phyloP scores from a whole-genome alignment of 2,113 vertebrate species.

The Vidua chalybeata region DNA sequence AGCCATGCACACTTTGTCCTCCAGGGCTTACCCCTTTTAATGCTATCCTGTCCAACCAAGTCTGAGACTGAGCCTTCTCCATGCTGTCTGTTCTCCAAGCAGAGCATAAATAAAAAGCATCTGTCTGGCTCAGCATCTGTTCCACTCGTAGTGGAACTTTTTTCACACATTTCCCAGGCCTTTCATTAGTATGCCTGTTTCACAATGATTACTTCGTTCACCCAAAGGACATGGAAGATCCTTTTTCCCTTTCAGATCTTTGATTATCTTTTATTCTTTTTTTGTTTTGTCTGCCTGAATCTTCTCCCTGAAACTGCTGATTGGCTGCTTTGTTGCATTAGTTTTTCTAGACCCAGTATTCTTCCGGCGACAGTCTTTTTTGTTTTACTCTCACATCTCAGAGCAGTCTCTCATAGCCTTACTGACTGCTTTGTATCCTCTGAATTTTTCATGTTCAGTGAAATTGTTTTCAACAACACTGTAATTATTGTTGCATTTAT shows the following conservation, averaged over 20 bases:
- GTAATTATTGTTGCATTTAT: neutral
- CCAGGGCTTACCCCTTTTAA: neutral
- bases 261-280: neutral
- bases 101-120: neutral
- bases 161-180: neutral
- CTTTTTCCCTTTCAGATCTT: neutral
- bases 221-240: neutral
- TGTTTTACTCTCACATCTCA: neutral
- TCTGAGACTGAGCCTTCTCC: neutral
- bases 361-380: fast-evolving
- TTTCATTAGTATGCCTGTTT: neutral
- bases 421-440: neutral
- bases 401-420: neutral
- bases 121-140: neutral
- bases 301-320: neutral
- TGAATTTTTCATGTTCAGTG: neutral
- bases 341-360: neutral
- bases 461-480: neutral
- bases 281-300: neutral
- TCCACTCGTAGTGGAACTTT: neutral
- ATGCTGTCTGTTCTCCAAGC: neutral
- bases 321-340: neutral
- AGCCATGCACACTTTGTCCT: neutral
- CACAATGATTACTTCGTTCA: neutral
- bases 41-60: neutral